phyloP scores from a whole-genome alignment of 2,888 invertebrate genomes.

The Thecocarcelia acutangulata region DNA sequence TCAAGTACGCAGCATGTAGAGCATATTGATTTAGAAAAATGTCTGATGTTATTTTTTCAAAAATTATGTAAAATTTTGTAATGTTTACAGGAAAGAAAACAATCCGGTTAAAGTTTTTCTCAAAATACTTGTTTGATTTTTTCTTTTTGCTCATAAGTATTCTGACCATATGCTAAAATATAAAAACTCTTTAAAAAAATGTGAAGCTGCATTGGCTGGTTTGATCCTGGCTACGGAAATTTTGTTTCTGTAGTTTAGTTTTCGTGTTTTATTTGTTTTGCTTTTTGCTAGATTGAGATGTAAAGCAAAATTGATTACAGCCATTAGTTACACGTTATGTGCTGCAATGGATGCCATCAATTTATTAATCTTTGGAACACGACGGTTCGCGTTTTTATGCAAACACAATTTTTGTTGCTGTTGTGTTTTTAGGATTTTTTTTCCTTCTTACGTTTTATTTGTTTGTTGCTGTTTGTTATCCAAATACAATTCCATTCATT shows the following conservation, averaged over 20 bases:
- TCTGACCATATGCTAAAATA: constrained; percentile 49
- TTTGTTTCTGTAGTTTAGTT: constrained; percentile 53
- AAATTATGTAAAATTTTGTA: constrained; percentile 62
- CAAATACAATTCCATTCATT: constrained; percentile 66
- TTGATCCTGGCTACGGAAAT: constrained; percentile 37
- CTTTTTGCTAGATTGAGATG: constrained; percentile 82
- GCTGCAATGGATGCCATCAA: constrained; percentile 83
- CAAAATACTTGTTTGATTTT: constrained; percentile 44
- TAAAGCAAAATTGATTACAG: constrained; percentile 82
- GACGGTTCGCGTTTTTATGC: constrained; percentile 77
- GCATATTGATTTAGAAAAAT: not conserved
- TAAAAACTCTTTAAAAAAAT: constrained; percentile 29
- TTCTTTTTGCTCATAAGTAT: not conserved
- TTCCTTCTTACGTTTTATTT: constrained; percentile 54
- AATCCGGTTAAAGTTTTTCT: constrained; percentile 8
- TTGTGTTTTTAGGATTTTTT: constrained; percentile 49
- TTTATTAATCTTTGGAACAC: constrained; percentile 82
- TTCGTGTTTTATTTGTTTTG: constrained; percentile 51
- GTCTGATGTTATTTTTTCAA: not conserved
- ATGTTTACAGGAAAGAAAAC: constrained; percentile 29
- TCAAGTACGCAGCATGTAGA: constrained; percentile 34
- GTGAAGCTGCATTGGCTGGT: not conserved
- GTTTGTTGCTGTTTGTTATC: constrained; percentile 60
- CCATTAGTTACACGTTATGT: constrained; percentile 83
- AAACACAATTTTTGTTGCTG: constrained; percentile 58